Evolutionary conservation across 2,888 invertebrate genomes (phyloP), one percentile per base, ranked within the genome.

Genomic region (Hemaris fuciformis): DNA sequence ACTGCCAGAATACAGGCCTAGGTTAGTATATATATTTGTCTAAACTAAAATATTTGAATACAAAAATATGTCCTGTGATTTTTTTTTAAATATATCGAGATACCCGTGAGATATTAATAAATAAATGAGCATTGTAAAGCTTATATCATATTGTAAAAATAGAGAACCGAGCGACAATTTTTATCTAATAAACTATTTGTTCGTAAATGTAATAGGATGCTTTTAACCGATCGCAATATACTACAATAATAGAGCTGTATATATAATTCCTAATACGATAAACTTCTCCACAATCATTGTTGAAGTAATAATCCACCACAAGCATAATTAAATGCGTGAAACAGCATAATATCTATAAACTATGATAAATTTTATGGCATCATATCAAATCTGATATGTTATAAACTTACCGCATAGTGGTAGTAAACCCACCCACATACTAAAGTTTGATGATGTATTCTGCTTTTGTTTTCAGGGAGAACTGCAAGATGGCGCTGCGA

Each of bases 401-500:
- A 45, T 63, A 58, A 59, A 53, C 38, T 59, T 18, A 64, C 59
- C 61, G 53, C 57, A 62, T 38, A 34, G 42, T 42, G 57, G 57
- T 60, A 63, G 31, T 63, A 63, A 57, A 61, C 18, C 57, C 56
- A 58, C 61, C 60, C 61, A 61, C 61, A 41, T 20, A 18, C 1
- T n/a, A n/a, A n/a, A n/a, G n/a, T 46, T 58, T 23, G 34, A 38
- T 48, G 13, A 18, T n/a, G 8, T 71, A 65, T 68, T 68, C 66
- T 70, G 61, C 62, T 67, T n/a, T 70, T 66, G 56, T 65, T 88
- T 90, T 10, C 89, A 93, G 93, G 74, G 93, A 93, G 66, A 89
- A 83, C 61, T 88, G 91, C 66, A 93, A 92, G 81, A 92, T 91
- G 89, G 92, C 93, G 79, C 79, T 92, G 4, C 85, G 93, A 1